phyloP scores from a whole-genome alignment of 2,888 invertebrate species.

The Notodonta dromedarius region DNA sequence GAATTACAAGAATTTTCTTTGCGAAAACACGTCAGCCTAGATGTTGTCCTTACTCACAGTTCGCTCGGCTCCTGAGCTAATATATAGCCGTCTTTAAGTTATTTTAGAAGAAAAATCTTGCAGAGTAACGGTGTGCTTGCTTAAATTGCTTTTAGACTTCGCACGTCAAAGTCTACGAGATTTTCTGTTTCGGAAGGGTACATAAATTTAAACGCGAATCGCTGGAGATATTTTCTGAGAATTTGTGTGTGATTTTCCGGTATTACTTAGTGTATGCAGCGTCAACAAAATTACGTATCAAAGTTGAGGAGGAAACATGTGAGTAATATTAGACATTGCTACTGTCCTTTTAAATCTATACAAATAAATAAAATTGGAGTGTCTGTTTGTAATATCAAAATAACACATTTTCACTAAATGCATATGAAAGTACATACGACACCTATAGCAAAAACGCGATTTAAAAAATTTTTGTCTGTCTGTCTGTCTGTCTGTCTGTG shows the following conservation, averaged over 20 bases:
- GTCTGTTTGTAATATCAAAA: too few species aligned
- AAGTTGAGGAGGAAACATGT: background rate
- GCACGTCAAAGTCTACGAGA: slow-evolving; percentile 13
- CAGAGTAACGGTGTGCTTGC: slow-evolving; percentile 18
- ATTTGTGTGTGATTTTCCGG: slow-evolving; percentile 1
- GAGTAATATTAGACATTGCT: too few species aligned
- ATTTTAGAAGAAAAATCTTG: slow-evolving; percentile 22
- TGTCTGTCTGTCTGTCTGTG: too few species aligned
- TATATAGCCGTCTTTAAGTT: slow-evolving; percentile 18
- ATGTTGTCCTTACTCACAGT: background rate
- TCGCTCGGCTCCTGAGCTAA: slow-evolving; percentile 11
- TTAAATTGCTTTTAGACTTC: slow-evolving; percentile 25
- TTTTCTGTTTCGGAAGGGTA: slow-evolving; percentile 19
- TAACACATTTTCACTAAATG: too few species aligned
- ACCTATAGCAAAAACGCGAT: too few species aligned
- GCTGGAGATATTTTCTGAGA: background rate
- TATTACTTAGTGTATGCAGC: background rate
- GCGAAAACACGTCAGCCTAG: background rate
- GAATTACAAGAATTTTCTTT: too few species aligned
- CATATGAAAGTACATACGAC: too few species aligned
- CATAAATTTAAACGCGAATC: background rate
- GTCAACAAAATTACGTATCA: slow-evolving; percentile 1
- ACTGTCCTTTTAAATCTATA: too few species aligned
- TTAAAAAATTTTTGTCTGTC: too few species aligned
- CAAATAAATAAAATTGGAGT: too few species aligned